Evolutionary conservation across 2,113 vertebrate genomes (phyloP), one percentile per base, ranked within the genome.

Genomic region (Dipodomys stephensi): DNA sequence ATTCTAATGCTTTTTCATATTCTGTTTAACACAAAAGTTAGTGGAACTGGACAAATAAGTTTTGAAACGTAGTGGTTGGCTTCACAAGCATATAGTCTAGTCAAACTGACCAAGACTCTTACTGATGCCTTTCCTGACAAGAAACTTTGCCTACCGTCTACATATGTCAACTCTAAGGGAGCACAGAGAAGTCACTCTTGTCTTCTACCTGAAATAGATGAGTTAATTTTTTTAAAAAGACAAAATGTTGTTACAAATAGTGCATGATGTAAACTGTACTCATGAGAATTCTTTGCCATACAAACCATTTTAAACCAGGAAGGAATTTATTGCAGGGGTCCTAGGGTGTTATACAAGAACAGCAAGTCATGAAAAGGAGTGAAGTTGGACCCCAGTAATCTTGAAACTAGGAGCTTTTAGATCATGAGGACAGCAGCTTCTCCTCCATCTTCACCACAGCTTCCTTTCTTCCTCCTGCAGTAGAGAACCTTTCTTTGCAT

Each of bases 1-100:
- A 90, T 92, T 72, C 28, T 64, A 83, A 90, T n/a, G 82, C 64
- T 44, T 95, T 73, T 20, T 7, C 28, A 49, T 11, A 49, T 94
- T 89, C 72, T 92, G 27, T 85, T 65, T 85, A 89, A 84, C 28
- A 16, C 2, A 65, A 32, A 92, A 88, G 89, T 87, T 28, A 67
- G 16, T 65, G 9, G 25, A 44, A 7, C 16, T 46, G 3, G 83
- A 39, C 27, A 78, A 78, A 73, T 30, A 87, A 20, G 23, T 79
- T 83, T 80, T 71, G 30, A 83, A 93, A 91, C 28, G 81, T 53
- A 57, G 35, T 39, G 0, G 4, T 1, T 85, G 68, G 30, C 32
- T 94, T 67, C 64, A 44, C 30, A 69, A 27, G 32, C 3, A 4
- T 7, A 12, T 35, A 25, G 32, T 28, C 10, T 3, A 87, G n/a